Base-by-base conservation (phyloP, 2,113 vertebrate genomes). In the Erythrocebus patas region DNA sequence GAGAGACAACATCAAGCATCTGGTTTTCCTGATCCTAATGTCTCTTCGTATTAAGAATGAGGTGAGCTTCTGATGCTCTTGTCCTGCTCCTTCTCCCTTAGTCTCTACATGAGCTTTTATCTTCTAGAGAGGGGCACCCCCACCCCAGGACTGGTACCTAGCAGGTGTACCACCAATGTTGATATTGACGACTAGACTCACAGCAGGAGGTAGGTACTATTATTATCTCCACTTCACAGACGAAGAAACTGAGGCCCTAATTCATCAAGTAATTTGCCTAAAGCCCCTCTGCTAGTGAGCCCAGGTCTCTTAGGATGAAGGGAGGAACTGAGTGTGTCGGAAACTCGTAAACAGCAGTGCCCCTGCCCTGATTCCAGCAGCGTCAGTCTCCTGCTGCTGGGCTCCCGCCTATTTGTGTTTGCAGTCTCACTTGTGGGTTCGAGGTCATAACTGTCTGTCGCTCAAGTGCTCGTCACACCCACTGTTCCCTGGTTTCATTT, bases 401-500 rank as follows among this genome's bases (percentile, higher is more conserved):
- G 59, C n/a, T 78, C 40, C 8, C 48, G 32, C 72, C 79, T 72
- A 38, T 90, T 96, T 91, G 52, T 89, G 70, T 68, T 95, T 95
- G 79, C 83, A 90, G n/a, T 96, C 94, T 93, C 80, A 82, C 10
- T 66, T 94, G 91, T 89, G 94, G 90, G 93, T 94, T 96, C 52
- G 2, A 95, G 91, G 73, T 97, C 97, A 97, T 43, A 96, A 98
- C 91, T 95, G 93, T 96, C 96, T 95, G 88, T 82, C 81, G 76
- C 78, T 85, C 91, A 94, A 96, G 72, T 83, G 81, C 76, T 64
- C 1, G 64, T 91, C 97, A 97, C 98, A 96, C 97, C 98, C 97
- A 96, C 23, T 85, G 95, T 94, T 96, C 96, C 96, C 91, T 90
- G 91, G 98, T 98, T 98, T 98, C 98, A 48, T 96, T 98, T 97